Evolutionary conservation across 2,113 vertebrate species (phyloP).

Genomic region (Pogonocichla stellata): DNA sequence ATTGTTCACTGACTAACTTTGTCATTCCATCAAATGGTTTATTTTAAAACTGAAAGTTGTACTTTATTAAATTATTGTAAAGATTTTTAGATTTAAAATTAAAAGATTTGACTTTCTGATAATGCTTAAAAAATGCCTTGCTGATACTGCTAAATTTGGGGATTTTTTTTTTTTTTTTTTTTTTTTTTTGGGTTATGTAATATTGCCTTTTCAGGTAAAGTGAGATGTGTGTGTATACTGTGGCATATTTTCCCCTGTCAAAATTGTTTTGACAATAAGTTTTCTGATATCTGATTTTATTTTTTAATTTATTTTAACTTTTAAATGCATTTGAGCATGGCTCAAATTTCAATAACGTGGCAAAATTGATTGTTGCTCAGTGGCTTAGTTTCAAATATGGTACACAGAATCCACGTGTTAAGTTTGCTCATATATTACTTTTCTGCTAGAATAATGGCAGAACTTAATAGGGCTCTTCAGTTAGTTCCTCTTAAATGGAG

Average conservation of each 20-base stretch:
- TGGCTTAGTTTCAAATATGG: neutral
- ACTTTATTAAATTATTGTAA: neutral
- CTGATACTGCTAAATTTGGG: neutral
- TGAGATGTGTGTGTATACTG: neutral
- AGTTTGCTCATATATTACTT: neutral
- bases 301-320: neutral
- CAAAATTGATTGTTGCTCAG: neutral
- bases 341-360: fast-evolving
- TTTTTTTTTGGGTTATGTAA: neutral
- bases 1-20: neutral
- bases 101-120: neutral
- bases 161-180: neutral
- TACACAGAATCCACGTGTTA: neutral
- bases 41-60: neutral
- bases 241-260: neutral
- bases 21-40: neutral
- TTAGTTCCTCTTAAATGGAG: neutral
- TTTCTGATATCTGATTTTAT: neutral
- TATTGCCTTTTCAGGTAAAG: neutral
- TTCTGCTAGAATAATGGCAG: neutral
- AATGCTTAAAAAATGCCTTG: neutral
- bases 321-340: neutral
- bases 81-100: neutral
- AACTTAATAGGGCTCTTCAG: neutral
- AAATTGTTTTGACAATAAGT: neutral